Evolutionary conservation across 2,888 invertebrate genomes (phyloP).

Genomic region (Rotaria magnacalcarata): DNA sequence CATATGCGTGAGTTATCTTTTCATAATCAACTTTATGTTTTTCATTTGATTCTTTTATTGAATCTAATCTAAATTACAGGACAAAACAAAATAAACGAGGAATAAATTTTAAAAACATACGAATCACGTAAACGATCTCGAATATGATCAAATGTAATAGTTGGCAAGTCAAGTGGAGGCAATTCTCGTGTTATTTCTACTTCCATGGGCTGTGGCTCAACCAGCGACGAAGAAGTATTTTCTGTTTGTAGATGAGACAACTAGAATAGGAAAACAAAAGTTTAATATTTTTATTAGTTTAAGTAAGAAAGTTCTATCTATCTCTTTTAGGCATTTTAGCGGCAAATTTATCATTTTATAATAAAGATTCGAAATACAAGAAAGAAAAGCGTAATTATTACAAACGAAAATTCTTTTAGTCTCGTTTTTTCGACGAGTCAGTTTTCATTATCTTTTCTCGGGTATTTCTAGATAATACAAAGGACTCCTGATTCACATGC

Average conservation of each 20-base stretch:
- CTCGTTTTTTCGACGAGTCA: too few species aligned
- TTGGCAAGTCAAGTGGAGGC: neutral
- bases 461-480: too few species aligned
- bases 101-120: constrained; percentile 5
- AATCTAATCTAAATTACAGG: constrained; percentile 61
- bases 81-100: constrained; percentile 6
- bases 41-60: constrained; percentile 64
- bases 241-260: neutral
- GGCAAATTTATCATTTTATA: too few species aligned
- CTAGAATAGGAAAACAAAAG: neutral
- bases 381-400: too few species aligned
- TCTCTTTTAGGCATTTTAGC: too few species aligned
- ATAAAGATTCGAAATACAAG: too few species aligned
- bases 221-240: neutral
- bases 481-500: too few species aligned
- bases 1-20: constrained; percentile 61
- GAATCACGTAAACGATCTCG: neutral
- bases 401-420: too few species aligned
- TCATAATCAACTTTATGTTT: constrained; percentile 63
- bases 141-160: neutral
- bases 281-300: neutral
- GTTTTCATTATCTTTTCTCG: too few species aligned
- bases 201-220: constrained; percentile 26
- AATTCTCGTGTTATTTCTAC: constrained; percentile 16
- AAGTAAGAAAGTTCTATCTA: too few species aligned